phyloP scores from a whole-genome alignment of 2,113 vertebrate genomes.

The Irena cyanogastra region DNA sequence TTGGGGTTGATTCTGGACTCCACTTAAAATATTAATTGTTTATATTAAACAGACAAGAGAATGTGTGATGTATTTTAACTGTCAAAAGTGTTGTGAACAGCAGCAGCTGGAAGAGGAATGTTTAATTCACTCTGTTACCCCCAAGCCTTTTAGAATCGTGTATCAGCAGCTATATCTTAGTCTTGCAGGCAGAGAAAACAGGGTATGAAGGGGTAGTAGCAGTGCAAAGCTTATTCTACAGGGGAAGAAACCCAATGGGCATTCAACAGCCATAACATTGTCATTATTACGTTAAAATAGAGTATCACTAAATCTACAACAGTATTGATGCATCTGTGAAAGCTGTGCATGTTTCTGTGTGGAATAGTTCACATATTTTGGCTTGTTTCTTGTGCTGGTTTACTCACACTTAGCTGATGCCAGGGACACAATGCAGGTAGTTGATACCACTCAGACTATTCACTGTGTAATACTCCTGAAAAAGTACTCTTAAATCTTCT shows the following conservation, averaged over 20 bases:
- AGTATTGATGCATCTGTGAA: background rate
- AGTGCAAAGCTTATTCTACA: background rate
- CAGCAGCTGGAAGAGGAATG: slow-evolving; percentile 74
- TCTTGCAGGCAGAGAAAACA: background rate
- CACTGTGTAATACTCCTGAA: accelerated
- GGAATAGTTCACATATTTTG: background rate
- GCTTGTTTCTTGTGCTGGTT: background rate
- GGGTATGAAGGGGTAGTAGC: background rate
- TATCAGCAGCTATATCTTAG: slow-evolving; percentile 42
- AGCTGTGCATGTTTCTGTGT: background rate
- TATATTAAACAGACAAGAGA: slow-evolving; percentile 75
- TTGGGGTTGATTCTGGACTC: slow-evolving; percentile 70
- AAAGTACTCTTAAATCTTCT: background rate
- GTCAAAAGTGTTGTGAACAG: slow-evolving; percentile 77
- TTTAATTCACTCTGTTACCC: slow-evolving; percentile 21
- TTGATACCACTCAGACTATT: background rate
- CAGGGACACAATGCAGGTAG: background rate
- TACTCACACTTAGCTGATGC: background rate
- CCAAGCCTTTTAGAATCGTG: slow-evolving; percentile 39
- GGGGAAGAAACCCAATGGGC: background rate
- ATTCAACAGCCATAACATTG: background rate
- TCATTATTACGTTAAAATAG: background rate
- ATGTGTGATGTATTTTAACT: slow-evolving; percentile 78
- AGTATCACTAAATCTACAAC: background rate
- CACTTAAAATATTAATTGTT: slow-evolving; percentile 79